phyloP scores from a whole-genome alignment of 2,888 invertebrate species.

The Pseudococcus jackbeardsleyi region DNA sequence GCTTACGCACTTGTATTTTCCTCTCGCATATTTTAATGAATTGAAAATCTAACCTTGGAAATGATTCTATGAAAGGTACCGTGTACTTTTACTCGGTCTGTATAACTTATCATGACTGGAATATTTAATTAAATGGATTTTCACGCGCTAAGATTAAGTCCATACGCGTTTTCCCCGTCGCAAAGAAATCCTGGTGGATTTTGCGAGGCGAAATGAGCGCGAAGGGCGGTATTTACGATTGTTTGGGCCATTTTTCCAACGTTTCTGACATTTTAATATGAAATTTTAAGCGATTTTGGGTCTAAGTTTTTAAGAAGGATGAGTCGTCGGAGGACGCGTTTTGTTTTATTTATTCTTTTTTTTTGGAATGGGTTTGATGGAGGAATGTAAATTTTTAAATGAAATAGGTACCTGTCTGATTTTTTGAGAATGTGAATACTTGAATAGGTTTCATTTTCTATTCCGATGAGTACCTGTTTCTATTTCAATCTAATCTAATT shows the following conservation, averaged over 20 bases:
- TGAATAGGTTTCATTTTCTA: too few relatives aligned
- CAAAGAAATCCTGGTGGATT: constrained; percentile 29
- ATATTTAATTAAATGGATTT: constrained; percentile 19
- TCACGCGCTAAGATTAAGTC: background rate
- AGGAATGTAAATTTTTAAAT: too few relatives aligned
- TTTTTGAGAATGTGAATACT: too few relatives aligned
- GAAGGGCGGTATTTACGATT: background rate
- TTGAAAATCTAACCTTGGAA: constrained; percentile 33
- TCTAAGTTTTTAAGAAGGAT: background rate
- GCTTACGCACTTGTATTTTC: background rate
- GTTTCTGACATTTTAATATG: background rate
- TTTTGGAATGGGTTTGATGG: too few relatives aligned
- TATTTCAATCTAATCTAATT: too few relatives aligned
- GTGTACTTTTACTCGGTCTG: background rate
- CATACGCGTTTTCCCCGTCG: background rate
- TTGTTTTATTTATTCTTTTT: background rate
- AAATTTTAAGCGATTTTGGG: background rate
- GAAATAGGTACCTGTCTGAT: too few relatives aligned
- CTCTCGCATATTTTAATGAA: constrained; percentile 1
- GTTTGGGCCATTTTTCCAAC: background rate
- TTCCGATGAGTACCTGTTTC: too few relatives aligned
- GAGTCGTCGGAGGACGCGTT: background rate
- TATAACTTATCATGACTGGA: constrained; percentile 4
- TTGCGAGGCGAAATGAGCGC: background rate
- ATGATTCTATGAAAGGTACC: constrained; percentile 24